A percentile compares a stretch with the other conserved stretches of the same genome.
Conservation (phyloP, 2,113 vertebrate species). For the Alectura lathami region DNA sequence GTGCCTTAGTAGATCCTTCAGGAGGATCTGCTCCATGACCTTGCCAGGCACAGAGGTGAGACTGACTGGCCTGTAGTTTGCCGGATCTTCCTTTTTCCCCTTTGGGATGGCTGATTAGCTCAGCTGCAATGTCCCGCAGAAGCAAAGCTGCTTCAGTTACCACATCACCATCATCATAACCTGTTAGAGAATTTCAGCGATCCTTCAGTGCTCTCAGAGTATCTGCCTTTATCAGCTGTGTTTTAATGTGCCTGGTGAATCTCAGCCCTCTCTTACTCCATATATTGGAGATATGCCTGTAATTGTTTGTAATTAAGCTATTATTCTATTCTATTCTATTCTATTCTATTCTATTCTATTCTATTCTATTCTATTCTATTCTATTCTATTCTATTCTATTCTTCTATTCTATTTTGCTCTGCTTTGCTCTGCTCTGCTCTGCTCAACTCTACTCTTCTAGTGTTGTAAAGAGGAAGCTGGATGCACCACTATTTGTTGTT, state of each 20-base stretch:
- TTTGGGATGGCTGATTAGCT: background rate
- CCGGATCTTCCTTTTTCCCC: no score
- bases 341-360: no score
- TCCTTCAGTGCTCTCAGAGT: background rate
- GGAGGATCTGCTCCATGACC: no score
- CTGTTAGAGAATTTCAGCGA: background rate
- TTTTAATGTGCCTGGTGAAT: background rate
- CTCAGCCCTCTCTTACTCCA: background rate
- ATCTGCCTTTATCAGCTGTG: background rate
- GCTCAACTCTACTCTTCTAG: no score
- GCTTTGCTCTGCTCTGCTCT: no score
- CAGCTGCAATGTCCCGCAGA: background rate
- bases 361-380: no score
- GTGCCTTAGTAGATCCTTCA: no score
- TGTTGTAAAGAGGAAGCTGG: background rate
- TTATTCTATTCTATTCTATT: background rate
- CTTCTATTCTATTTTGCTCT: no score
- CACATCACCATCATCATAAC: fast-evolving
- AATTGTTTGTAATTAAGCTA: background rate
- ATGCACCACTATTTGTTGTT: background rate
- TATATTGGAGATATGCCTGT: background rate
- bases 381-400: no score
- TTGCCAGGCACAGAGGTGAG: no score
- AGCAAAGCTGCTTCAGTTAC: background rate
- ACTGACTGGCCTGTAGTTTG: no score